These are phyloP conservation scores for Salpingus planirostris DNA, from an alignment of 2,888 invertebrate genomes.

Conservation along the genomic window DNA sequence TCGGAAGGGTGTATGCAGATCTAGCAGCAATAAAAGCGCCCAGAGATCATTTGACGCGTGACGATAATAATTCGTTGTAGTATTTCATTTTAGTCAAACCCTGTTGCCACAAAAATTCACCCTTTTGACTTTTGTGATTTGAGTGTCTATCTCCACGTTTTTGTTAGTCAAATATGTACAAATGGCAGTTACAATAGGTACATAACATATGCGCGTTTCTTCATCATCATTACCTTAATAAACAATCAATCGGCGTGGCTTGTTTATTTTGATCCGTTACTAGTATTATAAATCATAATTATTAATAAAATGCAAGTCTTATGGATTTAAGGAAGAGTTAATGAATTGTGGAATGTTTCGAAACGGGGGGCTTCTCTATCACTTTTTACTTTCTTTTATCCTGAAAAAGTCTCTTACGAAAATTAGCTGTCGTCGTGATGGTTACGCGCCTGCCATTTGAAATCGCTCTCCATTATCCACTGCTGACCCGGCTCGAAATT, in stretches of 20 bases:
- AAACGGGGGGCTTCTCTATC: too few relatives aligned
- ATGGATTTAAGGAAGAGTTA: conserved; percentile 21
- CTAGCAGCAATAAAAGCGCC: not conserved
- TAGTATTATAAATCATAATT: too few relatives aligned
- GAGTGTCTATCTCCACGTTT: not conserved
- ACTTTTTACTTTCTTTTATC: too few relatives aligned
- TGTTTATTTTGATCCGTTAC: too few relatives aligned
- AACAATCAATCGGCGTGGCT: too few relatives aligned
- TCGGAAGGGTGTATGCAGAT: too few relatives aligned
- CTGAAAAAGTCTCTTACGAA: not conserved
- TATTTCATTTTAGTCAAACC: too few relatives aligned
- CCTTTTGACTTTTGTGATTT: too few relatives aligned
- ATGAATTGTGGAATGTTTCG: too few relatives aligned
- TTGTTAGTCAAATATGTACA: conserved; percentile 25
- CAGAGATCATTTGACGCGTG: not conserved
- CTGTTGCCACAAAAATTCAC: conserved; percentile 3
- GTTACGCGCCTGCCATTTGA: conserved; percentile 81
- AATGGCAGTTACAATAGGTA: conserved; percentile 32
- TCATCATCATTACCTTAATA: too few relatives aligned
- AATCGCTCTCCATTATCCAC: conserved; percentile 91
- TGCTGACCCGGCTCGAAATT: conserved; percentile 67
- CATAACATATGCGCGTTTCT: too few relatives aligned
- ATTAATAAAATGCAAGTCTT: too few relatives aligned
- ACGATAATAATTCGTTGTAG: conserved; percentile 9
- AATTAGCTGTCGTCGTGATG: conserved; percentile 21